These are phyloP conservation scores for Scaptomyza graminum DNA, from an alignment of 1,140 invertebrate genomes.

Conservation along the genomic window DNA sequence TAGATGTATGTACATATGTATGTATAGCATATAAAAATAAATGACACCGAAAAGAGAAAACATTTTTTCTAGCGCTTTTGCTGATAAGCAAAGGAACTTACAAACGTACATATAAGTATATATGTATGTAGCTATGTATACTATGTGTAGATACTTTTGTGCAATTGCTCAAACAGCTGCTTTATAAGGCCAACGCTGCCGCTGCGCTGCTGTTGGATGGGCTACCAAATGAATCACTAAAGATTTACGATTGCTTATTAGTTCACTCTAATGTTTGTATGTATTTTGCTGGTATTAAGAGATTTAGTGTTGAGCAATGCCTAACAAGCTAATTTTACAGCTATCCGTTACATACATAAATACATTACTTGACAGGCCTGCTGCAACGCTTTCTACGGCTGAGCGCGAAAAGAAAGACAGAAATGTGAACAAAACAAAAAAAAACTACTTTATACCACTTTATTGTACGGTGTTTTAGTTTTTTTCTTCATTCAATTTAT, in stretches of 20 bases:
- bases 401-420: neutral
- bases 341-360: conserved; percentile 21
- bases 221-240: conserved; percentile 36
- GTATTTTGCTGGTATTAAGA: conserved; percentile 12
- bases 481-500: conserved; percentile 44
- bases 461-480: conserved; percentile 37
- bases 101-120: conserved; percentile 18
- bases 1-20: conserved; percentile 48
- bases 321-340: conserved; percentile 19
- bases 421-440: conserved; percentile 8
- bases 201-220: conserved; percentile 10
- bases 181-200: conserved; percentile 22
- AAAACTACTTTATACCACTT: conserved; percentile 33
- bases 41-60: conserved; percentile 75
- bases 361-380: conserved; percentile 17
- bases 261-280: conserved; percentile 16
- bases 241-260: conserved; percentile 40
- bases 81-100: conserved; percentile 71
- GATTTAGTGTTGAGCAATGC: conserved; percentile 34
- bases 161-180: conserved; percentile 30
- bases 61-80: conserved; percentile 73
- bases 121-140: conserved; percentile 7
- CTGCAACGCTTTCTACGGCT: conserved; percentile 43
- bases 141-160: conserved; percentile 30
- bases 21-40: conserved; percentile 72